Evolutionary conservation across 2,113 vertebrate genomes (phyloP), one percentile per base, ranked within the genome.

Genomic region (Rana temporaria): DNA sequence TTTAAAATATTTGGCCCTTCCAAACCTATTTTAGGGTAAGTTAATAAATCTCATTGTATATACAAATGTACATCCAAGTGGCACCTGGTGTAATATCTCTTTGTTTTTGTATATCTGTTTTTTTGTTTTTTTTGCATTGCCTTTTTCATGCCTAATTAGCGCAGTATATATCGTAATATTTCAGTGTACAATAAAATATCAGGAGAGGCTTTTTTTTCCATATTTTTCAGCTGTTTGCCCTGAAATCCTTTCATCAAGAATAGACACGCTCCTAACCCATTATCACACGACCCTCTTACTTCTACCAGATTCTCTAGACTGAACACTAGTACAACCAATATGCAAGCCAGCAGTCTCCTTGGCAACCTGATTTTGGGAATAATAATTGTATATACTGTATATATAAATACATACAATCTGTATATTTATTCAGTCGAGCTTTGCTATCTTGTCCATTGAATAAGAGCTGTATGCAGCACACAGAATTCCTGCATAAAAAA

Each of bases 371-470:
- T 70, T 70, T 70, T 70, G 16, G 67, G 42, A 70, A 52, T 53
- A 53, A 53, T 53, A 48, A 52, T 70, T 70, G 42, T 70, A 53
- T 70, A 70, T 30, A 30, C 26, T 30, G 26, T 30, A 30, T 22
- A 53, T 70, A 53, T 70, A 70, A 22, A 53, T 70, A 70, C 34
- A 68, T 68, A 48, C 34, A 42, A 9, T 38, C 34, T 42, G 32
- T 68, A 68, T 70, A 70, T 70, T 53, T 70, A 53, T 70, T 70
- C 67, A 70, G 16, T 70, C 24, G 12, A 52, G 67, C 67, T 70
- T 15, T 26, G 20, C 12, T 70, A 52, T 52, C n/a, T 52, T 53
- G 42, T 52, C 42, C 67, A 24, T 24, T 70, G 42, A 20, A 53
- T 70, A n/a, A 20, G n/a, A 69, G 38, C 66, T 48, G 4, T 70